Percentiles rank a stretch among this genome's conserved stretches.
These are phyloP conservation scores for Gymnopithys bicolor DNA, from an alignment of 2,797 vertebrate genomes.

Conservation along the genomic window DNA sequence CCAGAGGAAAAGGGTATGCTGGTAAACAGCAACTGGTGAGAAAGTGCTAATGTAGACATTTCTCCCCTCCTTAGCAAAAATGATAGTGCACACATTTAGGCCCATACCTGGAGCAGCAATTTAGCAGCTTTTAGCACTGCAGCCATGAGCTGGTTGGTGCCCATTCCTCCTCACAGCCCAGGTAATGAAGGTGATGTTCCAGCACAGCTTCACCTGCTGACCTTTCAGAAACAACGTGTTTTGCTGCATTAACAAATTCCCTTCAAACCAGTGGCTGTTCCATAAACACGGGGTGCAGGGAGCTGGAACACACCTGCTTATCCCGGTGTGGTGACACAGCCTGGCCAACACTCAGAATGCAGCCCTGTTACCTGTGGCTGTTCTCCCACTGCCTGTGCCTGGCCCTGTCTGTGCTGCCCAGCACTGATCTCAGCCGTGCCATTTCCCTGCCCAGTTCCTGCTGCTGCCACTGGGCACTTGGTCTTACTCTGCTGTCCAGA, in stretches of 20 bases:
- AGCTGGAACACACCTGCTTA: background rate
- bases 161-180: slow-evolving; percentile 46
- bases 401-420: background rate
- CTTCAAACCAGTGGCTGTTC: slow-evolving; percentile 73
- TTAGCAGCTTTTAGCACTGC: slow-evolving; percentile 44
- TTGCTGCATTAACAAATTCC: slow-evolving; percentile 84
- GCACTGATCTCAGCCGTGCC: background rate
- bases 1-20: background rate
- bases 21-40: slow-evolving; percentile 22
- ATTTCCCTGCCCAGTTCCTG: background rate
- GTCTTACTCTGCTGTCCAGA: accelerated
- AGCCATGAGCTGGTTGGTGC: background rate
- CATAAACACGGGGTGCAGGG: slow-evolving; percentile 55
- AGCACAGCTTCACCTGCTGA: slow-evolving; percentile 74
- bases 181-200: slow-evolving; percentile 81
- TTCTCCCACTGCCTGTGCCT: background rate
- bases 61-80: background rate
- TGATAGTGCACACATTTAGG: background rate
- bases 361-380: background rate
- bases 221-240: slow-evolving; percentile 80
- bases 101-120: background rate
- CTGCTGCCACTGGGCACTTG: background rate
- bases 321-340: background rate
- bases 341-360: background rate
- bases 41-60: slow-evolving; percentile 56